phyloP scores from a whole-genome alignment of 2,888 invertebrate genomes.

The Adela reaumurella region DNA sequence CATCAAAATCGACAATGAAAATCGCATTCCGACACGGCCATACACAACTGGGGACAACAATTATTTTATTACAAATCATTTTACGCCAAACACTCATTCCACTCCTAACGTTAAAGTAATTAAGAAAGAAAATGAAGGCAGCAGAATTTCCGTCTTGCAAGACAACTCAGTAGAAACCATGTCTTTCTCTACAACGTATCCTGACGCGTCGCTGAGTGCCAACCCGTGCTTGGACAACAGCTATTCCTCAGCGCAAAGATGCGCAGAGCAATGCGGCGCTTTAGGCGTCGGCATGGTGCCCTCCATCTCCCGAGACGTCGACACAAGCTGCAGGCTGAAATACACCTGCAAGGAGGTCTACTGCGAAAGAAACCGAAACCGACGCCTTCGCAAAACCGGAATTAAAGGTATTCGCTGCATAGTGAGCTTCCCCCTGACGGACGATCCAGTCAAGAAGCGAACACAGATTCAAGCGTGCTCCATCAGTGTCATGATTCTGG shows the following conservation, averaged over 20 bases:
- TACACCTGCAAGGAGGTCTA: constrained; percentile 30
- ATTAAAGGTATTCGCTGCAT: constrained; percentile 46
- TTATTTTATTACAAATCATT: constrained; percentile 13
- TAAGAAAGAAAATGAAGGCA: constrained; percentile 3
- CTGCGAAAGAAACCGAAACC: constrained; percentile 1
- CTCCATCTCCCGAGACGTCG: constrained; percentile 42
- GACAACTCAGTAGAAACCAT: neutral
- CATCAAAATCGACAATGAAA: too few species aligned
- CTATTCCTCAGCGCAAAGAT: neutral
- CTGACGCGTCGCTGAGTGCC: neutral
- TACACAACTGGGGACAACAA: neutral
- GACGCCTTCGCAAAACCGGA: constrained; percentile 39
- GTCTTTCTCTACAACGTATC: neutral
- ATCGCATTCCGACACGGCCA: too few species aligned
- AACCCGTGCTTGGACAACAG: neutral
- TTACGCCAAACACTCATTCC: constrained; percentile 37
- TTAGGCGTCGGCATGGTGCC: constrained; percentile 21
- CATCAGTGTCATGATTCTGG: constrained; percentile 51
- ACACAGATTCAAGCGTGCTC: constrained; percentile 52
- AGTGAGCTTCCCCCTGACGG: constrained; percentile 39
- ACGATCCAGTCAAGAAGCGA: constrained; percentile 42
- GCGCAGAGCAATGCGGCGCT: neutral
- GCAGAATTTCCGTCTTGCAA: neutral
- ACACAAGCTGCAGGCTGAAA: constrained; percentile 36
- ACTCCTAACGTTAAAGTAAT: constrained; percentile 28